These are phyloP conservation scores for Synergus laeviventris DNA, from an alignment of 2,888 invertebrate species.

Conservation along the genomic window DNA sequence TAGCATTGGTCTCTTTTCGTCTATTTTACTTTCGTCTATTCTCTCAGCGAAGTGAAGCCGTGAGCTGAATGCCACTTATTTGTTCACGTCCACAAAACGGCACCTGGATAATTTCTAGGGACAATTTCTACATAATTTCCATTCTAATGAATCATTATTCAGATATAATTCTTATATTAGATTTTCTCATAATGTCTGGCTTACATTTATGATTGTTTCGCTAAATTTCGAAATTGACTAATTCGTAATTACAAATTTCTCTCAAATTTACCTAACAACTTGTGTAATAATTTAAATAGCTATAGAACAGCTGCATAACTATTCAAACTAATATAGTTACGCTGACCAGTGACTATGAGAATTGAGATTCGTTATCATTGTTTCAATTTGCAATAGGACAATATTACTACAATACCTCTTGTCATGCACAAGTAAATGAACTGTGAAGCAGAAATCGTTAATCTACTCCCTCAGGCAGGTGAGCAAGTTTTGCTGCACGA, in stretches of 20 bases:
- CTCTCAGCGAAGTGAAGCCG: conserved; percentile 23
- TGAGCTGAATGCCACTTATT: conserved; percentile 57
- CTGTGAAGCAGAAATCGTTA: conserved; percentile 28
- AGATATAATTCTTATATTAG: too few relatives aligned
- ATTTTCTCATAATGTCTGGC: too few relatives aligned
- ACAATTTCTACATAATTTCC: conserved; percentile 44
- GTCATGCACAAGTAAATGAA: conserved; percentile 15
- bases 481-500: neutral
- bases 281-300: conserved; percentile 20
- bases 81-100: conserved; percentile 56
- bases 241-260: too few relatives aligned
- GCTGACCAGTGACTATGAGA: conserved; percentile 21
- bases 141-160: too few relatives aligned
- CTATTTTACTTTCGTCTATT: conserved; percentile 36
- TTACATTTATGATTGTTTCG: too few relatives aligned
- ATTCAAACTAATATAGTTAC: conserved; percentile 14
- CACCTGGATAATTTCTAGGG: conserved; percentile 60
- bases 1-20: conserved; percentile 8
- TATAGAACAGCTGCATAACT: neutral
- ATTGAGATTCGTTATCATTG: conserved; percentile 24
- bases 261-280: too few relatives aligned
- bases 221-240: too few relatives aligned
- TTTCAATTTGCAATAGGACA: conserved; percentile 21
- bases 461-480: conserved; percentile 3
- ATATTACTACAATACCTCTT: conserved; percentile 14